These are phyloP conservation scores for Drosophila kepulauana DNA, from an alignment of 1,140 invertebrate genomes.

Conservation along the genomic window DNA sequence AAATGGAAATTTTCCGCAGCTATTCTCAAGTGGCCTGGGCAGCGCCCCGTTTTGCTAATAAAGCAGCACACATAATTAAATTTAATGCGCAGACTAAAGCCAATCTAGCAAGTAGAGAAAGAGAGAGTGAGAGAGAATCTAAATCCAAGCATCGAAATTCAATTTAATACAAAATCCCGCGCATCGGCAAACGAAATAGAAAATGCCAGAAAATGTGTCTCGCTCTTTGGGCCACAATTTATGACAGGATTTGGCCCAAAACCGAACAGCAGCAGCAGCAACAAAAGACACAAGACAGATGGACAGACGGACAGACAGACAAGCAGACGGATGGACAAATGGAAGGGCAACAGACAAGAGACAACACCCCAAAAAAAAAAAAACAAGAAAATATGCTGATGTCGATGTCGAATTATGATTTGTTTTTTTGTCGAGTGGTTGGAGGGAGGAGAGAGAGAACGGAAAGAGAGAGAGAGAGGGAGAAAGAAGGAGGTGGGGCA, in stretches of 20 bases:
- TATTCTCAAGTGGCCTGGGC: conserved; percentile 14
- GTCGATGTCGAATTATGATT: conserved; percentile 81
- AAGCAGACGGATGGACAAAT: too few species aligned
- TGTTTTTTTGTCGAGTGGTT: conserved; percentile 64
- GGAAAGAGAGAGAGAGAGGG: neutral
- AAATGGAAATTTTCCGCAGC: conserved; percentile 24
- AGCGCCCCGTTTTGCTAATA: conserved; percentile 53
- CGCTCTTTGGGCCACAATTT: conserved; percentile 41
- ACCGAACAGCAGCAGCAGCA: conserved; percentile 9
- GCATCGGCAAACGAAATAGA: conserved; percentile 69
- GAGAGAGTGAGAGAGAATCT: conserved; percentile 33
- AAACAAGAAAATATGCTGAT: conserved; percentile 73
- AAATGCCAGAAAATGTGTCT: conserved; percentile 76
- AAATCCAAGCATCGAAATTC: conserved; percentile 78
- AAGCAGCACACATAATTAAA: conserved; percentile 75
- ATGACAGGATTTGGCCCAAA: conserved; percentile 31
- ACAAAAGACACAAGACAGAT: conserved; percentile 2
- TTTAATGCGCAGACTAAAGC: conserved; percentile 60
- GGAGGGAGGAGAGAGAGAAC: neutral
- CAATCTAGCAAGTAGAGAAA: conserved; percentile 21
- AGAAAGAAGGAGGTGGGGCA: neutral
- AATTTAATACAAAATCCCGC: conserved; percentile 81
- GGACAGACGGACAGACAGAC: neutral
- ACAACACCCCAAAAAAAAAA: conserved; percentile 38
- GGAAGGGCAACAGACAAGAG: conserved; percentile 50